A percentile compares a stretch with the other conserved stretches of the same genome.
phyloP scores from a whole-genome alignment of 1,140 invertebrate species.

The Zaprionus taronus region DNA sequence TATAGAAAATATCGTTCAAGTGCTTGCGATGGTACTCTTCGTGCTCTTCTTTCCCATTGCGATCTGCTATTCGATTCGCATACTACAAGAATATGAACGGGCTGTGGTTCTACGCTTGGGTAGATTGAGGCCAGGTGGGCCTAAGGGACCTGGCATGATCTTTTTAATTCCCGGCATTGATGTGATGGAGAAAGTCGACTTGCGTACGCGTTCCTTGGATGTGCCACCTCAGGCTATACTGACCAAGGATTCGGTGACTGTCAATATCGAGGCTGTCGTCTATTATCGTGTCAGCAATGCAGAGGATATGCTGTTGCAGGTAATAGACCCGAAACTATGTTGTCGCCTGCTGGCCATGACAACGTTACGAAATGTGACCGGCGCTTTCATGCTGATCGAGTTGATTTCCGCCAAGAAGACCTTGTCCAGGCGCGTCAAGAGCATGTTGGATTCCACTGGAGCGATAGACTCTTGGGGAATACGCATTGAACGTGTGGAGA shows the following conservation, averaged over 20 bases:
- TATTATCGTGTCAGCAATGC: conserved; percentile 93
- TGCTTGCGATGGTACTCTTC: conserved; percentile 90
- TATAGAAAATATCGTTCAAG: conserved; percentile 90
- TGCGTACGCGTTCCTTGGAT: conserved; percentile 88
- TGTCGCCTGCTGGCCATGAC: conserved; percentile 93
- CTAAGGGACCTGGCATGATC: conserved; percentile 91
- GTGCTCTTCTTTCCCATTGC: conserved; percentile 93
- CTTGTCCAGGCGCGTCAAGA: conserved; percentile 86
- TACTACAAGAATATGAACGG: conserved; percentile 90
- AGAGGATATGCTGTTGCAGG: conserved; percentile 91
- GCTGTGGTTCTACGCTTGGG: conserved; percentile 95
- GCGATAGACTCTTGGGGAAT: conserved; percentile 98
- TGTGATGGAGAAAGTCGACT: conserved; percentile 92
- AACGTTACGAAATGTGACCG: conserved; percentile 94
- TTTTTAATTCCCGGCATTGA: conserved; percentile 96
- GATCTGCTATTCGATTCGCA: conserved; percentile 91
- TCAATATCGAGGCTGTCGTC: conserved; percentile 95
- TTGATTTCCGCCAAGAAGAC: conserved; percentile 91
- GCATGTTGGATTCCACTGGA: conserved; percentile 85
- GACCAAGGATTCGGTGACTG: conserved; percentile 96
- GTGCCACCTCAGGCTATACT: conserved; percentile 89
- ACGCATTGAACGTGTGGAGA: conserved; percentile 97
- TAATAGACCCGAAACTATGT: conserved; percentile 90
- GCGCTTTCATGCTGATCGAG: conserved; percentile 93
- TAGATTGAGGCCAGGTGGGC: conserved; percentile 85